Evolutionary conservation across 2,888 invertebrate species (phyloP).

Genomic region (Himalopsyche kuldschensis): DNA sequence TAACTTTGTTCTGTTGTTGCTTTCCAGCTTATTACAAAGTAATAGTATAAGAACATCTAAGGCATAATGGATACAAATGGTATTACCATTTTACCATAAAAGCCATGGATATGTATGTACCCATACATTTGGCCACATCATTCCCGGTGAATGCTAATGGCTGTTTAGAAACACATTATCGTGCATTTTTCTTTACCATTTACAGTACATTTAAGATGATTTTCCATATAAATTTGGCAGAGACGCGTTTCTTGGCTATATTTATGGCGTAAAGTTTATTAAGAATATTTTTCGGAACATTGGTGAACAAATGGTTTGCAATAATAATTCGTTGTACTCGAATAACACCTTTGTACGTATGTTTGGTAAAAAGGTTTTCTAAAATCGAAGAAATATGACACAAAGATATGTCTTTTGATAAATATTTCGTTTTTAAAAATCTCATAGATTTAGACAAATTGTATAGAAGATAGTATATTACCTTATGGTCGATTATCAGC

Average conservation of each 20-base stretch:
- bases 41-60: neutral
- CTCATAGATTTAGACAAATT: too few species aligned
- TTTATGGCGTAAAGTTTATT: constrained; percentile 38
- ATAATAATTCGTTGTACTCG: constrained; percentile 27
- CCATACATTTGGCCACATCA: neutral
- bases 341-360: constrained; percentile 7
- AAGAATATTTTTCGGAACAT: constrained; percentile 38
- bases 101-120: neutral
- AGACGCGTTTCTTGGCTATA: constrained; percentile 14
- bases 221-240: constrained; percentile 20
- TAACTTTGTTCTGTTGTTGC: neutral
- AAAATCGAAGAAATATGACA: too few species aligned
- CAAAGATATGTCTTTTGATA: too few species aligned
- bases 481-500: too few species aligned
- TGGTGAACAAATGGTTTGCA: constrained; percentile 30
- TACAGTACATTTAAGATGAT: constrained; percentile 37
- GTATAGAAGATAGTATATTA: too few species aligned
- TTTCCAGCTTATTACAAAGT: neutral
- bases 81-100: neutral
- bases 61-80: constrained; percentile 5
- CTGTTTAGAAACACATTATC: constrained; percentile 38
- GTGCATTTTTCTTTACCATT: constrained; percentile 29
- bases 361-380: neutral
- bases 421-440: too few species aligned
- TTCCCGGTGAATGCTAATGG: constrained; percentile 25